These are phyloP conservation scores for Acanthopagrus latus DNA, from an alignment of 2,797 vertebrate species.

Conservation along the genomic window DNA sequence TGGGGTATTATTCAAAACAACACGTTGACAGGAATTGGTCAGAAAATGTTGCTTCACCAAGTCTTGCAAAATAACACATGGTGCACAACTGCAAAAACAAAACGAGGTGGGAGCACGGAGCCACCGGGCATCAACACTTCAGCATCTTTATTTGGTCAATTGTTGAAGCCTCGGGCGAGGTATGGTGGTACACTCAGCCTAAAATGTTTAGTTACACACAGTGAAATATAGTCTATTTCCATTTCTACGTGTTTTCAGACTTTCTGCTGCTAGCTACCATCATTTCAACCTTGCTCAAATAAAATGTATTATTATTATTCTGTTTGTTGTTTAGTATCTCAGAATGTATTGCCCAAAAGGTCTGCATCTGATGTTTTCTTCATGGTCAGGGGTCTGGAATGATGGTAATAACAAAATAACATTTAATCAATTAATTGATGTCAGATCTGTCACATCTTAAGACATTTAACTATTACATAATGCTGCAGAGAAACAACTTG, in stretches of 20 bases:
- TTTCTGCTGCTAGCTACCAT: not conserved
- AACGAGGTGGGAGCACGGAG: not conserved
- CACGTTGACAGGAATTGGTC: not conserved
- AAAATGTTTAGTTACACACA: not conserved
- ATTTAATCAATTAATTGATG: too few relatives aligned
- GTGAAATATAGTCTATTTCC: not conserved
- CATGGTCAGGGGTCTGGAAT: too few relatives aligned
- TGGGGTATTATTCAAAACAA: not conserved
- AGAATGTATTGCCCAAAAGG: too few relatives aligned
- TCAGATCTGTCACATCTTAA: too few relatives aligned
- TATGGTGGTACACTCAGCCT: not conserved
- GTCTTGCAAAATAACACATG: conserved; percentile 7
- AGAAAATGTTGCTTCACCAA: conserved; percentile 23
- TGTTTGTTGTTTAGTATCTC: not conserved
- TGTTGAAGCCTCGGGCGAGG: not conserved
- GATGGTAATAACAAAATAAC: too few relatives aligned
- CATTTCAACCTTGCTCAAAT: not conserved
- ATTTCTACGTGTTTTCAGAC: not conserved
- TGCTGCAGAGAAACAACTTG: too few relatives aligned
- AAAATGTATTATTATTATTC: not conserved
- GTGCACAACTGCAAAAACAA: conserved; percentile 13
- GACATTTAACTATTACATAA: too few relatives aligned
- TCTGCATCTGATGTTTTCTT: too few relatives aligned
- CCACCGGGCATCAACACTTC: not conserved
- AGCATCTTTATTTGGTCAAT: conserved; percentile 2